Base-by-base conservation (phyloP, 2,113 vertebrate genomes). In the Gobius niger region DNA sequence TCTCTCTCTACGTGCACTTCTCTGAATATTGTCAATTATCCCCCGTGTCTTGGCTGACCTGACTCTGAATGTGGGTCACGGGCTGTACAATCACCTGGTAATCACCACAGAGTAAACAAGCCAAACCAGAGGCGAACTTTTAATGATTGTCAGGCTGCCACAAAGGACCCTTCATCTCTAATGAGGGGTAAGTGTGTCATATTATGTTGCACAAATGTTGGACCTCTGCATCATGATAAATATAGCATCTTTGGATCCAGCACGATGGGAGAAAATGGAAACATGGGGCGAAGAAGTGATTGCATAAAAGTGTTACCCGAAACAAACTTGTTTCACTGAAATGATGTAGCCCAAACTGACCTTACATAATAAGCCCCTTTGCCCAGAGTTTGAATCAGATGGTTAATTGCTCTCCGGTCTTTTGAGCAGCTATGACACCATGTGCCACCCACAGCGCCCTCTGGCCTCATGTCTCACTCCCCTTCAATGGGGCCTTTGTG, bases 161-260 rank as follows among this genome's bases (percentile, higher is more conserved):
- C 92, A 93, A 92, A 88, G 87, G 78, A 81, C 85, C 82, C 91
- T 93, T 93, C 89, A 92, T 88, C 85, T 91, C 85, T 92, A 92
- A 92, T 93, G 91, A 93, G 91, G 77, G 82, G 85, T 86, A 90
- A 94, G 87, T 91, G 90, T 93, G 90, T 93, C 88, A 90, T 89
- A 90, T 90, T 87, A 85, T 85, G 70, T 87, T 86, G 86, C 85
- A 82, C 82, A 77, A 87, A 89, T 88, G 64, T 83, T 88, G 86
- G 80, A 76, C 61, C 82, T 82, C 70, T 80, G 71, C 80, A 88
- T 67, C 15, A 63, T 9, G 76, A 90, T 89, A 92, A 90, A 92
- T 91, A 91, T 91, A 92, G 83, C 71, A 83, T 90, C 86, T 67
- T 76, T 79, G 78, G 76, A 80, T 85, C 67, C 81, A 80, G 68